Percentiles rank a stretch among this genome's conserved stretches.
These are phyloP conservation scores for Pteromalus puparum DNA, from an alignment of 1,140 invertebrate genomes.

Conservation along the genomic window DNA sequence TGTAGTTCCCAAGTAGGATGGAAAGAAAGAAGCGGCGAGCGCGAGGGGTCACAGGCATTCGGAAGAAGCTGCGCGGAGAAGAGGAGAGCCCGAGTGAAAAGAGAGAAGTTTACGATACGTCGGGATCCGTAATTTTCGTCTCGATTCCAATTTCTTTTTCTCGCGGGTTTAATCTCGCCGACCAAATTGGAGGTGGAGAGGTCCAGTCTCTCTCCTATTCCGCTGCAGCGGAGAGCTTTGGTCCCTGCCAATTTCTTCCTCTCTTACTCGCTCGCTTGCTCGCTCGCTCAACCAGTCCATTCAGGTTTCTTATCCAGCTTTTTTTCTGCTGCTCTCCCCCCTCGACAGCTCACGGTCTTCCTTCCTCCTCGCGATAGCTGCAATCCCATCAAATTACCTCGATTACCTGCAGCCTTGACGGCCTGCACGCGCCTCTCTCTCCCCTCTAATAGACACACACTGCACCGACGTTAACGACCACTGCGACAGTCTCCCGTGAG, in stretches of 20 bases:
- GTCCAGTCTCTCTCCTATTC: slow-evolving; percentile 27
- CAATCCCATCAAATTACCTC: slow-evolving; percentile 67
- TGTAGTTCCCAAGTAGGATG: too few relatives aligned
- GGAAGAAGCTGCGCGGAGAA: background rate
- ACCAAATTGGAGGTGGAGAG: slow-evolving; percentile 59
- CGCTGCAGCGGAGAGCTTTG: slow-evolving; percentile 10
- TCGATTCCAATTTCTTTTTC: slow-evolving; percentile 67
- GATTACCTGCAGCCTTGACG: slow-evolving; percentile 66
- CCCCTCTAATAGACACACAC: slow-evolving; percentile 1
- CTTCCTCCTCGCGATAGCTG: slow-evolving; percentile 58
- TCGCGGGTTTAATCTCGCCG: slow-evolving; percentile 62
- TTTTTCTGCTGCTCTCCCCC: slow-evolving; percentile 28
- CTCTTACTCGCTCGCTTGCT: background rate
- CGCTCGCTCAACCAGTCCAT: slow-evolving; percentile 39
- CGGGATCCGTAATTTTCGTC: slow-evolving; percentile 62
- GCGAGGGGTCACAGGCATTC: background rate
- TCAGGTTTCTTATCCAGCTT: slow-evolving; percentile 54
- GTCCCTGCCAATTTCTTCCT: slow-evolving; percentile 31
- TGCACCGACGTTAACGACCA: background rate
- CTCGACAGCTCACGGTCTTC: slow-evolving; percentile 31
- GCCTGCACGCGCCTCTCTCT: slow-evolving; percentile 60
- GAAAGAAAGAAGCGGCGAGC: background rate
- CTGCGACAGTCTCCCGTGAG: background rate
- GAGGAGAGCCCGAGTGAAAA: slow-evolving; percentile 39
- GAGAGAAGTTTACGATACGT: slow-evolving; percentile 43